Conservation (phyloP, 2,113 vertebrate genomes). For the Hystrix cristata region DNA sequence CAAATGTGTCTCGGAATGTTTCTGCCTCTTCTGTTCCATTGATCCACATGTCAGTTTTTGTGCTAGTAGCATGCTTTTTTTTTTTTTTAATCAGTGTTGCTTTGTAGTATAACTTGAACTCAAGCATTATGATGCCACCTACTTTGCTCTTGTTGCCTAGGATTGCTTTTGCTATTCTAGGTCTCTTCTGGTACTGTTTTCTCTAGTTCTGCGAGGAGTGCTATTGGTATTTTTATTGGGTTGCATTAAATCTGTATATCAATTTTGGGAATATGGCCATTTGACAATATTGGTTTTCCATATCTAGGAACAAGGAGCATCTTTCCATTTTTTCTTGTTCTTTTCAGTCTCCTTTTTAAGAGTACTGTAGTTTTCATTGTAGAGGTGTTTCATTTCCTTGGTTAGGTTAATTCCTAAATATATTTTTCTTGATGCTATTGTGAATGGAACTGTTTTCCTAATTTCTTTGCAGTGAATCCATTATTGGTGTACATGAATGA, state of each 20-base stretch:
- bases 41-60: neutral
- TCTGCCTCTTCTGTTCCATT: neutral
- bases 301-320: neutral
- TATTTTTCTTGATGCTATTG: neutral
- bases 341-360: neutral
- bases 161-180: neutral
- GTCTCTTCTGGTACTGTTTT: neutral
- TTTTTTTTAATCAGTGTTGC: neutral
- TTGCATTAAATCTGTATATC: neutral
- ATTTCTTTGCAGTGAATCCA: neutral
- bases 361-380: neutral
- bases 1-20: neutral
- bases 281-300: neutral
- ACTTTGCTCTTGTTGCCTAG: neutral
- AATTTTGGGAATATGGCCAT: neutral
- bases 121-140: neutral
- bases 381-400: neutral
- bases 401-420: neutral
- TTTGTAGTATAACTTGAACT: neutral
- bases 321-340: neutral
- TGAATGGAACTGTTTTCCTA: neutral
- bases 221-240: neutral
- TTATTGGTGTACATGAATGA: neutral
- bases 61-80: neutral
- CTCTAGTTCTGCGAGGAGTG: neutral